Percentiles rank a stretch among this genome's conserved stretches.
Conservation (phyloP, 2,888 invertebrate genomes). For the Coelinius sp. region DNA sequence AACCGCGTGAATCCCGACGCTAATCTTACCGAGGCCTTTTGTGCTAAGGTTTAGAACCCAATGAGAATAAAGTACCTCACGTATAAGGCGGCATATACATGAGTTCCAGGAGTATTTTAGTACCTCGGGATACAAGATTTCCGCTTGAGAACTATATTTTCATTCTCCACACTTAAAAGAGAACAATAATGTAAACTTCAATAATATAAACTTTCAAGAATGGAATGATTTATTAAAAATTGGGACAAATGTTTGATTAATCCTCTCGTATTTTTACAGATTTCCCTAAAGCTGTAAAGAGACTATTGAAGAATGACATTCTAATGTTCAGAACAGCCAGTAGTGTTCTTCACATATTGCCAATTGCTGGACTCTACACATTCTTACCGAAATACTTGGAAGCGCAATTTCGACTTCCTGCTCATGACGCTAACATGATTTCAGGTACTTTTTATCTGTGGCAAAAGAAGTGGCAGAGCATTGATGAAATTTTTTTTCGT, state of each 20-base stretch:
- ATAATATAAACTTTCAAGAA: too few relatives aligned
- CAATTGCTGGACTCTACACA: constrained; percentile 92
- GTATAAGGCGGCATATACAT: constrained; percentile 17
- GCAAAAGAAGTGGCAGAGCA: neutral
- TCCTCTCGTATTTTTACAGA: constrained; percentile 71
- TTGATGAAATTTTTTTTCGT: too few relatives aligned
- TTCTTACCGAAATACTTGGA: constrained; percentile 95
- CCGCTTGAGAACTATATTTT: constrained; percentile 11
- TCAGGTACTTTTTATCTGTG: constrained; percentile 75
- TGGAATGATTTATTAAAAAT: too few relatives aligned
- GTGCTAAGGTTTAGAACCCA: constrained; percentile 30
- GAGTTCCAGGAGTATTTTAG: constrained; percentile 20
- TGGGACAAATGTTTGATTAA: neutral
- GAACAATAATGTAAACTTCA: neutral
- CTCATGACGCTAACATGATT: constrained; percentile 91
- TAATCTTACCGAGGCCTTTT: constrained; percentile 31
- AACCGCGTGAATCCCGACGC: constrained; percentile 42
- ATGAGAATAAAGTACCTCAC: constrained; percentile 34
- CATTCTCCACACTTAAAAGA: neutral
- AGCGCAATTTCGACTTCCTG: constrained; percentile 90
- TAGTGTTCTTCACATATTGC: constrained; percentile 90
- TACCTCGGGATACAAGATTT: constrained; percentile 8
- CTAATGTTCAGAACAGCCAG: constrained; percentile 93
- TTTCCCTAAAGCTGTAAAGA: constrained; percentile 84
- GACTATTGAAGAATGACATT: constrained; percentile 90